Evolutionary conservation across 2,797 vertebrate genomes (phyloP).

Genomic region (Microchirus variegatus): DNA sequence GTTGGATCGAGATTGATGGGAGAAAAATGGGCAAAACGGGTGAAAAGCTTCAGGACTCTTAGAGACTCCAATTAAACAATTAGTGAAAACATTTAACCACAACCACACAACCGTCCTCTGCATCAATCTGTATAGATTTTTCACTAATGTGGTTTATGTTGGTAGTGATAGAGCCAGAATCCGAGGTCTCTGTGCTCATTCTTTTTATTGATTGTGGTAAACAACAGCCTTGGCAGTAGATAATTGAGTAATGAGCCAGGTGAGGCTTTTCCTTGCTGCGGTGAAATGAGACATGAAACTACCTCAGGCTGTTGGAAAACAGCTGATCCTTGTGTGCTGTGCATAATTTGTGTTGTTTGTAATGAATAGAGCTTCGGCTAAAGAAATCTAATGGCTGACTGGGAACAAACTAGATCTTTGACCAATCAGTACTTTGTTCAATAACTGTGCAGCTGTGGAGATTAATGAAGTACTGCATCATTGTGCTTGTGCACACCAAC

Average conservation of each 20-base stretch:
- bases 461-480: too few species aligned
- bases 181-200: constrained; percentile 7
- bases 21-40: constrained; percentile 21
- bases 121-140: constrained; percentile 22
- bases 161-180: constrained; percentile 12
- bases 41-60: constrained; percentile 10
- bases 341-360: not conserved
- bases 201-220: constrained; percentile 13
- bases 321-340: not conserved
- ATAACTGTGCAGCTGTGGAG: too few species aligned
- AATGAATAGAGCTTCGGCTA: not conserved
- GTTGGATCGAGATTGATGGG: not conserved
- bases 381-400: constrained; percentile 1
- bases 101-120: not conserved
- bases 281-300: constrained; percentile 38
- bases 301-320: not conserved
- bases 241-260: constrained; percentile 33
- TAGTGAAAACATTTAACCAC: constrained; percentile 24
- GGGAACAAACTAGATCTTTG: too few species aligned
- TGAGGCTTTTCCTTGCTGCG: not conserved
- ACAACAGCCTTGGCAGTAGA: constrained; percentile 28
- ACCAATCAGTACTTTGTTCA: too few species aligned
- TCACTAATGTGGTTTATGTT: constrained; percentile 33
- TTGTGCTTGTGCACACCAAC: too few species aligned
- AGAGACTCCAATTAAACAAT: constrained; percentile 23